A percentile compares a stretch with the other conserved stretches of the same genome.
Evolutionary conservation across 2,797 vertebrate species (phyloP).

Genomic region (Sciaenops ocellatus): DNA sequence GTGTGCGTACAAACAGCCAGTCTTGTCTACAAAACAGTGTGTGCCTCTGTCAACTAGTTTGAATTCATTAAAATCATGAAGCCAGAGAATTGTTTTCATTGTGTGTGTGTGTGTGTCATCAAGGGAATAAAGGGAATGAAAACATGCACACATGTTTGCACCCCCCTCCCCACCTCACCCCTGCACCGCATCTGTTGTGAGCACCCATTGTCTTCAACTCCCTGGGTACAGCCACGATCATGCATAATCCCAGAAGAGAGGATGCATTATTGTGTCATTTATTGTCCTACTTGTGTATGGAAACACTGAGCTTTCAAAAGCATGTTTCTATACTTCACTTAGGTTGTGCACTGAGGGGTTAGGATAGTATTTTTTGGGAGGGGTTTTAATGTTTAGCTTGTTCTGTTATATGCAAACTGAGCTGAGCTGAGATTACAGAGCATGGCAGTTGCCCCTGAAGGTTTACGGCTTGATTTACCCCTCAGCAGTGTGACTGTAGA

Average conservation of each 20-base stretch:
- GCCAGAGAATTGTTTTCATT: conserved; percentile 55
- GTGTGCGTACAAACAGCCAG: background rate
- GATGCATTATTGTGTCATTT: conserved; percentile 6
- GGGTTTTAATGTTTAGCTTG: background rate
- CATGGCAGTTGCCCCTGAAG: conserved; percentile 18
- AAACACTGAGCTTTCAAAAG: background rate
- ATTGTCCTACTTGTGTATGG: background rate
- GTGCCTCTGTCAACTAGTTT: conserved; percentile 22
- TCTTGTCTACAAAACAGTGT: conserved; percentile 24
- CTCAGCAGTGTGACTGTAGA: conserved; percentile 14
- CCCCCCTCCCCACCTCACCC: conserved; percentile 27
- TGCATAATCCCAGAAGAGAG: conserved; percentile 26
- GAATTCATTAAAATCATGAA: conserved; percentile 43
- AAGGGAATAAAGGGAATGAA: conserved; percentile 45
- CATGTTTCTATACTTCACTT: background rate
- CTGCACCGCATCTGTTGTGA: conserved; percentile 42
- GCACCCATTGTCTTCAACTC: conserved; percentile 50
- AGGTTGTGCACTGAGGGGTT: background rate
- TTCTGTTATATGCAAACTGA: background rate
- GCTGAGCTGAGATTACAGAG: background rate
- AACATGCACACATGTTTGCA: conserved; percentile 43
- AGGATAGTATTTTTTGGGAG: background rate
- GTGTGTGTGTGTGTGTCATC: conserved; percentile 34
- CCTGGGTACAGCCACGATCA: background rate
- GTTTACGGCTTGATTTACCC: conserved; percentile 27